These are phyloP conservation scores for Eilema depressum DNA, from an alignment of 2,888 invertebrate species.

Conservation along the genomic window DNA sequence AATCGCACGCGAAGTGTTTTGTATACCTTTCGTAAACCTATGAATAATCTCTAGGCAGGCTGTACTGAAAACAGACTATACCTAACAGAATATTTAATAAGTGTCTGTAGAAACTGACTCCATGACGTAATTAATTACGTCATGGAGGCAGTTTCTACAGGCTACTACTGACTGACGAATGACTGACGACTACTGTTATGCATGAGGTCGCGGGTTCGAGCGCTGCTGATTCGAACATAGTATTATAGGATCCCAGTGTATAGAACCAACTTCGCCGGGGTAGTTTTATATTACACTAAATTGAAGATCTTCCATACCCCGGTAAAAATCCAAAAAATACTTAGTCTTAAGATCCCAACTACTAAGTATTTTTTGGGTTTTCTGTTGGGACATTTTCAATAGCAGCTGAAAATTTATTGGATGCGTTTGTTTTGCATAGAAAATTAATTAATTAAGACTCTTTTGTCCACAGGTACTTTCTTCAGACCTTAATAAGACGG, in stretches of 20 bases:
- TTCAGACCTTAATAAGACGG: not conserved
- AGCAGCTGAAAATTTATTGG: not conserved
- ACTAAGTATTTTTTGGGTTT: too few relatives aligned
- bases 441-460: not conserved
- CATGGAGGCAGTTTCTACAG: too few relatives aligned
- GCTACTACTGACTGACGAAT: too few relatives aligned
- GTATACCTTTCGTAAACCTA: slow-evolving; percentile 1
- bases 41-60: not conserved
- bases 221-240: too few relatives aligned
- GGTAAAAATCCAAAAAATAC: too few relatives aligned
- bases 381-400: not conserved
- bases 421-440: not conserved
- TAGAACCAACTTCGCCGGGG: too few relatives aligned
- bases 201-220: too few relatives aligned
- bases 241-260: too few relatives aligned
- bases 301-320: too few relatives aligned
- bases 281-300: too few relatives aligned
- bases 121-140: not conserved
- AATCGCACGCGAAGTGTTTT: slow-evolving; percentile 7
- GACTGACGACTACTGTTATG: too few relatives aligned
- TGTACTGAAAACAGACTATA: not conserved
- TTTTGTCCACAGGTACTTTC: slow-evolving; percentile 19
- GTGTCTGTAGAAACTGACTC: not conserved
- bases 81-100: not conserved
- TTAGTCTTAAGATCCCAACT: too few relatives aligned